Base-by-base conservation (phyloP, 1,140 invertebrate genomes). In the Thereuonema tuberculata region DNA sequence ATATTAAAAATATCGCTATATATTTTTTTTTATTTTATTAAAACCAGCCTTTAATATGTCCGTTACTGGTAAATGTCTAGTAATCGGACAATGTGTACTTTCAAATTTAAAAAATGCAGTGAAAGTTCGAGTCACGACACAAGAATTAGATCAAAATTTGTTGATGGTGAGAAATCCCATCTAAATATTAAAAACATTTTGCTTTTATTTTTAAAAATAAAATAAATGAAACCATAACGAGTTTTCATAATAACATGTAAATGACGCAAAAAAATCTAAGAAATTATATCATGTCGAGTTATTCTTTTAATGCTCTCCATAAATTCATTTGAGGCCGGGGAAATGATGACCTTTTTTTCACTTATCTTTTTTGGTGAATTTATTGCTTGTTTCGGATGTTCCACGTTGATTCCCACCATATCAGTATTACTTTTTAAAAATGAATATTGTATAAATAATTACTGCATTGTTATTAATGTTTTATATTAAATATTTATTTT, bases 21-120 rank as follows among this genome's bases (percentile, higher is more conserved):
- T n/a, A n/a, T n/a, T n/a, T n/a, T n/a, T n/a, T n/a, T n/a, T n/a
- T n/a, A n/a, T n/a, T n/a, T n/a, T n/a, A n/a, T n/a, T n/a, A n/a
- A n/a, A n/a, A n/a, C n/a, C n/a, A n/a, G n/a, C n/a, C n/a, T n/a
- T n/a, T n/a, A n/a, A n/a, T n/a, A n/a, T n/a, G n/a, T n/a, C n/a
- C n/a, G n/a, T n/a, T n/a, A n/a, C n/a, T n/a, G n/a, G n/a, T n/a
- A n/a, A n/a, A n/a, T n/a, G n/a, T n/a, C n/a, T n/a, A n/a, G n/a
- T 55, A 26, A 55, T 88, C 57, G 86, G 84, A 2, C 78, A 82
- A 68, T 87, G 85, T 70, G 77, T 86, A 56, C 83, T 85, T 23
- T 81, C 79, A 58, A 69, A 81, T 1, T 86, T 87, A 73, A 75
- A 82, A 68, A 85, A 86, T 76, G 85, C 84, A 25, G 77, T 81